Evolutionary conservation across 2,113 vertebrate species (phyloP).

Genomic region (Rhabdornis inornatus): DNA sequence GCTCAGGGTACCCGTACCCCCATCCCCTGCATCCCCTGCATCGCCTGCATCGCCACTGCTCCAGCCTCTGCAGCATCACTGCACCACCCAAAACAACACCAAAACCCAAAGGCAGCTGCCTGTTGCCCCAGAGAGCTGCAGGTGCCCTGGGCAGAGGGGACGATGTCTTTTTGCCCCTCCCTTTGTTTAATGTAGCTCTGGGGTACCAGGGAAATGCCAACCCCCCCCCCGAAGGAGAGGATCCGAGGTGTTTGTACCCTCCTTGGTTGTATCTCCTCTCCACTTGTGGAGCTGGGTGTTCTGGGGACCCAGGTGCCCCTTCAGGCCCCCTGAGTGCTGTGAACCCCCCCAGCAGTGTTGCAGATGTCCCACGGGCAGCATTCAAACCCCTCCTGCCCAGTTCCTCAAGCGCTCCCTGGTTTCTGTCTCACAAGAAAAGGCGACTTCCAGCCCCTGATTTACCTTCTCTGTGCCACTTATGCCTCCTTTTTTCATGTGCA

Average conservation of each 20-base stretch:
- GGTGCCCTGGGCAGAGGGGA: not conserved
- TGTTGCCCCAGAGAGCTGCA: accelerated
- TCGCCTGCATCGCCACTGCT: too few species aligned
- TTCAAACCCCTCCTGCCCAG: not conserved
- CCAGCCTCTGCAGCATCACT: not conserved
- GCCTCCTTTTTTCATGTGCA: not conserved
- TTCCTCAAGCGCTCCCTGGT: not conserved
- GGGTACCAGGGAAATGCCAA: not conserved
- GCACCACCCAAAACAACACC: not conserved
- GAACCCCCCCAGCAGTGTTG: not conserved
- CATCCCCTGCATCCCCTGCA: too few species aligned
- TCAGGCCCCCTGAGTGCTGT: not conserved
- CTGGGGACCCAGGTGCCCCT: not conserved
- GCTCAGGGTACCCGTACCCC: accelerated
- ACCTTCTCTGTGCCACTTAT: not conserved
- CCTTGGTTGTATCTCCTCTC: accelerated
- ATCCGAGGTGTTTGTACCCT: not conserved
- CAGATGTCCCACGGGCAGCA: not conserved
- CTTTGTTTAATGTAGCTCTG: not conserved
- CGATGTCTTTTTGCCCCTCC: not conserved
- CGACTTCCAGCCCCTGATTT: not conserved
- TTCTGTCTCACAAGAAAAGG: not conserved
- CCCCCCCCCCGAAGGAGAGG: accelerated
- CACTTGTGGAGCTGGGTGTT: not conserved
- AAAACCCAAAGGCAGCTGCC: not conserved